phyloP scores from a whole-genome alignment of 2,888 invertebrate genomes.

The Seira ritae region DNA sequence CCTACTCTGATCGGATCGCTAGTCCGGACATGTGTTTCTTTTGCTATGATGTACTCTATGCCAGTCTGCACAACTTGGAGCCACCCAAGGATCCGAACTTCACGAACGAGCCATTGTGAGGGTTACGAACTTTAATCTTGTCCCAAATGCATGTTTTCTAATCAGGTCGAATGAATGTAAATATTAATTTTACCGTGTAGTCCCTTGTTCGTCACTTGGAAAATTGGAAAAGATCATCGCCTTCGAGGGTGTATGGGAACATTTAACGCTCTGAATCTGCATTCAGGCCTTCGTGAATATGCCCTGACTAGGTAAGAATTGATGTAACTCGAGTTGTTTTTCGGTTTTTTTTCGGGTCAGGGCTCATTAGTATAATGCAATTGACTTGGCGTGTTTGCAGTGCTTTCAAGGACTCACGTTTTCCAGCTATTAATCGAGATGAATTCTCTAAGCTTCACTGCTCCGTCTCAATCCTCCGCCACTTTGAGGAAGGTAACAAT shows the following conservation, averaged over 20 bases:
- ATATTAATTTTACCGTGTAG: slow-evolving; percentile 80
- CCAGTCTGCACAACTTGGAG: slow-evolving; percentile 94
- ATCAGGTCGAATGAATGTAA: slow-evolving; percentile 13
- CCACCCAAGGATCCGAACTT: slow-evolving; percentile 94
- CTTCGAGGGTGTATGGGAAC: slow-evolving; percentile 99
- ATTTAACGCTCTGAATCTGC: slow-evolving; percentile 97
- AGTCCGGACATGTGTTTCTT: slow-evolving; percentile 98
- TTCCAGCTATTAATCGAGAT: slow-evolving; percentile 94
- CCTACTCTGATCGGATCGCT: slow-evolving; percentile 79
- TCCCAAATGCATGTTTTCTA: no score
- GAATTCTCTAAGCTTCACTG: slow-evolving; percentile 95
- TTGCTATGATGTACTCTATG: slow-evolving; percentile 98
- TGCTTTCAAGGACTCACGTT: slow-evolving; percentile 98
- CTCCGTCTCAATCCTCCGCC: slow-evolving; percentile 95
- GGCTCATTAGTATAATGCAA: no score
- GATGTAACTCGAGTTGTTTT: no score
- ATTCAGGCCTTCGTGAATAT: slow-evolving; percentile 95
- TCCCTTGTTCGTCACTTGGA: slow-evolving; percentile 99
- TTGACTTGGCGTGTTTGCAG: no score
- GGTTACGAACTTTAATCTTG: slow-evolving; percentile 75
- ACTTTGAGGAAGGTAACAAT: slow-evolving; percentile 96
- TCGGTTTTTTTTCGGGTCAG: no score
- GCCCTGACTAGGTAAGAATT: slow-evolving; percentile 87
- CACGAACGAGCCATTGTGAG: slow-evolving; percentile 96
- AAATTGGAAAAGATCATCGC: slow-evolving; percentile 95